These are phyloP conservation scores for Chrysaora quinquecirrha DNA, from an alignment of 30 jellyfish, hydroid and myxozoan species.

Conservation along the genomic window DNA sequence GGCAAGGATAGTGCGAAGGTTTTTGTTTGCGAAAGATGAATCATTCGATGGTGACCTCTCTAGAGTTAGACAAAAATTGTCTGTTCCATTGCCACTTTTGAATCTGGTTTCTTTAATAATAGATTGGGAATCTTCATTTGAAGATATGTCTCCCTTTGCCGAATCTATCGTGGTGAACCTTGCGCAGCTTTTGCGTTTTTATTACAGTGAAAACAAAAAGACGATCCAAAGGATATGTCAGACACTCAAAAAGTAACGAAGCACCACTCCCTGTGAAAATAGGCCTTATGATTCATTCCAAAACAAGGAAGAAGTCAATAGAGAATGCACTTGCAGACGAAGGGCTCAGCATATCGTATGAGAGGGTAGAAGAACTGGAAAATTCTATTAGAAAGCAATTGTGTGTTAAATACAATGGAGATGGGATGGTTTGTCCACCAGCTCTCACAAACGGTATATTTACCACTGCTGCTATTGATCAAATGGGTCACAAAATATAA, in stretches of 20 bases:
- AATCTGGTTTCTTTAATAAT: neutral
- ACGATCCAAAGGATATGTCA: neutral
- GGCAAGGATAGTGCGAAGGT: neutral
- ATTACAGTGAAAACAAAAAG: neutral
- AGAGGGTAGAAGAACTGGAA: conserved; percentile 10
- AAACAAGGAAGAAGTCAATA: conserved; percentile 11
- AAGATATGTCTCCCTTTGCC: neutral
- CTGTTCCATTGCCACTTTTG: neutral
- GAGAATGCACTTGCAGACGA: neutral
- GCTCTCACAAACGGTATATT: neutral
- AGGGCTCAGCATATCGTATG: conserved; percentile 8
- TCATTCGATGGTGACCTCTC: conserved; percentile 12
- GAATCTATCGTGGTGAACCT: neutral
- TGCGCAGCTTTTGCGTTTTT: neutral
- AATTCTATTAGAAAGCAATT: conserved; percentile 1
- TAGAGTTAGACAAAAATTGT: neutral
- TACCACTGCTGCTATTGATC: neutral
- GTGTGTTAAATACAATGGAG: neutral
- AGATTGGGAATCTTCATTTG: neutral
- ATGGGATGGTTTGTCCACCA: neutral
- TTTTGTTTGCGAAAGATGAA: conserved; percentile 8
- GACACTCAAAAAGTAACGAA: neutral
- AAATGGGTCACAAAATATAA: neutral
- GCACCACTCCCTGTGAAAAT: neutral
- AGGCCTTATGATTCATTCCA: conserved; percentile 8